phyloP scores from a whole-genome alignment of 92 coral and sea anemone species.

The Palythoa caribaeorum region DNA sequence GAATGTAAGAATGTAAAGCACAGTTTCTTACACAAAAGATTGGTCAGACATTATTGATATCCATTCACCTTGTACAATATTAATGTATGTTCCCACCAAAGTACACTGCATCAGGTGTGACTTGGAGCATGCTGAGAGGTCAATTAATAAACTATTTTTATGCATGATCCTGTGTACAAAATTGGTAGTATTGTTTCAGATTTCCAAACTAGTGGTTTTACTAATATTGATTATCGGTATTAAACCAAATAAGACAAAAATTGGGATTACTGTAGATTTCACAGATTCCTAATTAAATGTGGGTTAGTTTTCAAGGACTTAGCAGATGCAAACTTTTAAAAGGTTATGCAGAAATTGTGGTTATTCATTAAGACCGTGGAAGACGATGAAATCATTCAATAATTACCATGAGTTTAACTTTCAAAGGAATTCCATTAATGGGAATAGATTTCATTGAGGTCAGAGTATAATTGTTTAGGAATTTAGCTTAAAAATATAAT shows the following conservation, averaged over 20 bases:
- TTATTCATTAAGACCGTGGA: neutral
- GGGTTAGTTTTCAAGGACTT: neutral
- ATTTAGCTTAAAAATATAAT: neutral
- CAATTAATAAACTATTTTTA: constrained; percentile 7
- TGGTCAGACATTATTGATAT: neutral
- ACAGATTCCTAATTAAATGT: neutral
- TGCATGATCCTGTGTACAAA: constrained; percentile 23
- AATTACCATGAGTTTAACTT: neutral
- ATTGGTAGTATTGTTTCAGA: constrained; percentile 11
- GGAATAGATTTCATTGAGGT: neutral
- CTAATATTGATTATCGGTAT: constrained; percentile 27
- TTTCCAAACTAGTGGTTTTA: constrained; percentile 12
- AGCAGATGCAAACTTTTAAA: neutral
- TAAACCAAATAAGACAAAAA: constrained; percentile 21
- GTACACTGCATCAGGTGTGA: constrained; percentile 5
- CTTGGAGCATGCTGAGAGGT: neutral
- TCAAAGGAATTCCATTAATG: neutral
- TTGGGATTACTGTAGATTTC: neutral
- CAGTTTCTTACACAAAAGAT: neutral
- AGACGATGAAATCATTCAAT: neutral
- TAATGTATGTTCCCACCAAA: too few relatives aligned
- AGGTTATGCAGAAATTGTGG: neutral
- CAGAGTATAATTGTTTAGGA: neutral
- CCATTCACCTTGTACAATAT: neutral
- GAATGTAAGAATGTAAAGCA: neutral